phyloP scores from a whole-genome alignment of 1,140 invertebrate genomes.

The Marisa cornuarietis region DNA sequence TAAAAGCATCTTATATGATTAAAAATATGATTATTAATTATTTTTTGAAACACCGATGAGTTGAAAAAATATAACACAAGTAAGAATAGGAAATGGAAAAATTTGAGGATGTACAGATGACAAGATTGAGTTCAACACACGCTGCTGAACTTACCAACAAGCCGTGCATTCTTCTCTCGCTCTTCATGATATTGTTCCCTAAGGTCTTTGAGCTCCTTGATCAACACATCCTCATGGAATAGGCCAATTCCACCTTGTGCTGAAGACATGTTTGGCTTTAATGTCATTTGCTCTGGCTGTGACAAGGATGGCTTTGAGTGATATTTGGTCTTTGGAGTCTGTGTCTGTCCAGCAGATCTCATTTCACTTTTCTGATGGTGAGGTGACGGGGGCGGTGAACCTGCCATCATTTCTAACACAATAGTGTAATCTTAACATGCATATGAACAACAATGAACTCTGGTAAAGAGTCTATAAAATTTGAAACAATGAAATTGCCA shows the following conservation, averaged over 20 bases:
- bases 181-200: slow-evolving; percentile 35
- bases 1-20: background rate
- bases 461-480: no score
- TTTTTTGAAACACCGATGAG: background rate
- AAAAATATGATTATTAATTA: background rate
- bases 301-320: background rate
- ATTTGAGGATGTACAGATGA: no score
- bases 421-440: background rate
- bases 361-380: background rate
- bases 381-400: slow-evolving; percentile 9
- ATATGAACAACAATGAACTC: background rate
- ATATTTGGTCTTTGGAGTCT: slow-evolving; percentile 11
- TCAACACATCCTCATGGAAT: slow-evolving; percentile 27
- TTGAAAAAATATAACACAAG: slow-evolving; percentile 4
- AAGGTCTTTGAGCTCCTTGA: slow-evolving; percentile 38
- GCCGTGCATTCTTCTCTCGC: slow-evolving; percentile 11
- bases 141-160: slow-evolving; percentile 6
- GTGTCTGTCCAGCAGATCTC: slow-evolving; percentile 10
- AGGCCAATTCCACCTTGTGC: slow-evolving; percentile 1
- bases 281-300: slow-evolving; percentile 11
- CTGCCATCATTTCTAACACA: background rate
- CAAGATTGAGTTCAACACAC: no score
- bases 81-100: background rate
- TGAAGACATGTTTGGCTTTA: background rate
- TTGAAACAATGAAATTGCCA: background rate